Evolutionary conservation across 2,113 vertebrate species (phyloP).

Genomic region (Nerophis lumbriciformis): DNA sequence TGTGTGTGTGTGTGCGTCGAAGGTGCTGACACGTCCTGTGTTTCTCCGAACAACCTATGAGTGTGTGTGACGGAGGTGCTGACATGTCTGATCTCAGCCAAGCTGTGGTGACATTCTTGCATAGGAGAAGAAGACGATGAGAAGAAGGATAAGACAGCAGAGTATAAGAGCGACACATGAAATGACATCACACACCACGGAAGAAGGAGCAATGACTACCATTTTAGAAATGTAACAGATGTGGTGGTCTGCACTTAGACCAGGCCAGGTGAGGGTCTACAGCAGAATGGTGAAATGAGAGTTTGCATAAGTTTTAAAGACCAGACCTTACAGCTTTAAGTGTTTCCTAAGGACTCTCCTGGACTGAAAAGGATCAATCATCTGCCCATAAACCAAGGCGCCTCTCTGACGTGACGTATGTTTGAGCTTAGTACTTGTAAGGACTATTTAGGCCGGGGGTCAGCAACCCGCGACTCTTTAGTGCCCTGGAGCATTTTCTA

Average conservation of each 20-base stretch:
- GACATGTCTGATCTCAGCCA: conserved; percentile 51
- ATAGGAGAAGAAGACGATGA: not conserved
- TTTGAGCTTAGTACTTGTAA: not conserved
- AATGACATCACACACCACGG: not conserved
- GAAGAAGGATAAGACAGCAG: not conserved
- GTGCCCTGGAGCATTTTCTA: too few species aligned
- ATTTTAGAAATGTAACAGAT: not conserved
- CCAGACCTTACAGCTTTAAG: conserved; percentile 22
- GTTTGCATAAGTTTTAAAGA: conserved; percentile 16
- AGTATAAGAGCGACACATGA: not conserved
- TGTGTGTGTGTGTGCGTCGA: not conserved
- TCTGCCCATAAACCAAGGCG: conserved; percentile 4
- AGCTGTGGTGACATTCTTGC: conserved; percentile 40
- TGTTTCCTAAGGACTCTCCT: conserved; percentile 25
- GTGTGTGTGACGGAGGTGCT: conserved; percentile 38
- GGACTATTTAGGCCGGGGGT: not conserved
- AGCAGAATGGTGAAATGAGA: not conserved
- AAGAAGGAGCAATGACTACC: too few species aligned
- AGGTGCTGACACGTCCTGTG: conserved; percentile 33
- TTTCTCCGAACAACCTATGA: too few species aligned
- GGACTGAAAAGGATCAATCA: conserved; percentile 17
- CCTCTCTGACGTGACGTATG: conserved; percentile 3
- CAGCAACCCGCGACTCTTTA: not conserved
- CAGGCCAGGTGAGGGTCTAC: not conserved
- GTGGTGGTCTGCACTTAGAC: not conserved